phyloP scores from a whole-genome alignment of 2,797 vertebrate genomes.

The Eurystomus glaucurus region DNA sequence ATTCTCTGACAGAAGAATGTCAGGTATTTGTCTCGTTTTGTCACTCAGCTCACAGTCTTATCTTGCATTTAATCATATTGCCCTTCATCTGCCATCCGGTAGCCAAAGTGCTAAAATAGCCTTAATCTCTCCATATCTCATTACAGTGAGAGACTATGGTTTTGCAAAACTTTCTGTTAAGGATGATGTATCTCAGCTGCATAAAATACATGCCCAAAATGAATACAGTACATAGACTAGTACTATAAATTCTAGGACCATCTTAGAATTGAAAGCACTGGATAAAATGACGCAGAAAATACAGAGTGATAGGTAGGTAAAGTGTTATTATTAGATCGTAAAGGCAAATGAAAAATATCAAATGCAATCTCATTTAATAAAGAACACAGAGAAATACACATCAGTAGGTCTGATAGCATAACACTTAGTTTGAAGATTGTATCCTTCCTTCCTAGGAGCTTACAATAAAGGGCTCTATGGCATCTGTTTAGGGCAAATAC shows the following conservation, averaged over 20 bases:
- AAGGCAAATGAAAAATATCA: constrained; percentile 56
- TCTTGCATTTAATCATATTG: constrained; percentile 68
- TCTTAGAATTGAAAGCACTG: constrained; percentile 12
- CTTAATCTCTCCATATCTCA: constrained; percentile 68
- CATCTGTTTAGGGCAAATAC: not conserved
- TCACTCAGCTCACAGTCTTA: constrained; percentile 67
- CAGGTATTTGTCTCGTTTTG: constrained; percentile 61
- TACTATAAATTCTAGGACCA: constrained; percentile 53
- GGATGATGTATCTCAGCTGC: constrained; percentile 40
- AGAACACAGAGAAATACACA: constrained; percentile 24
- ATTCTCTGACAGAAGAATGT: constrained; percentile 58
- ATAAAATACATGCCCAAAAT: constrained; percentile 45
- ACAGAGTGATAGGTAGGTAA: not conserved
- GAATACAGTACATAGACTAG: not conserved
- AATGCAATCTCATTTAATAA: constrained; percentile 51
- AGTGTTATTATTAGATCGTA: constrained; percentile 54
- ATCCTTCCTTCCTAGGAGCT: not conserved
- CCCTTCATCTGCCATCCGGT: constrained; percentile 69
- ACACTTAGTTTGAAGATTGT: not conserved
- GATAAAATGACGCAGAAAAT: constrained; percentile 52
- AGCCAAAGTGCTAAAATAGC: constrained; percentile 65
- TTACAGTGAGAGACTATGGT: constrained; percentile 42
- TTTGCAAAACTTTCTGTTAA: constrained; percentile 68
- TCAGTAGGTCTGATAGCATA: not conserved
- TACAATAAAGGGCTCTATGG: not conserved